Evolutionary conservation across 2,797 vertebrate genomes (phyloP).

Genomic region (Phalloptychus januarius): DNA sequence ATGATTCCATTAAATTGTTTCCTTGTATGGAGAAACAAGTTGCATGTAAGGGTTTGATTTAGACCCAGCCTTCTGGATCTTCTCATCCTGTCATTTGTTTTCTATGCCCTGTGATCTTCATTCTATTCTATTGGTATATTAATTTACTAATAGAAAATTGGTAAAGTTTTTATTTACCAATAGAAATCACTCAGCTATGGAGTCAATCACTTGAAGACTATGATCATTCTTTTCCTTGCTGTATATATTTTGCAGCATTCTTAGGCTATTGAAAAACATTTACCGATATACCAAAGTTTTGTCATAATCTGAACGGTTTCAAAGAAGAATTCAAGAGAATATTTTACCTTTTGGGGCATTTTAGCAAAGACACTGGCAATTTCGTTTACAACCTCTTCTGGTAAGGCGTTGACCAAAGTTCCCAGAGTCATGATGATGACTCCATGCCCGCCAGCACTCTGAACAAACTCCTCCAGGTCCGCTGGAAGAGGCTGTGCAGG

Average conservation of each 20-base stretch:
- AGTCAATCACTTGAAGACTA: too few species aligned
- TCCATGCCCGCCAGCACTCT: constrained; percentile 76
- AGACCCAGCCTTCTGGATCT: not conserved
- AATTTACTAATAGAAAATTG: too few species aligned
- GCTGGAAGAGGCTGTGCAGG: constrained; percentile 69
- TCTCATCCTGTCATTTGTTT: not conserved
- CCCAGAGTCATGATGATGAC: constrained; percentile 82
- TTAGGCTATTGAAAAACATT: too few species aligned
- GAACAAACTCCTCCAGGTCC: constrained; percentile 76
- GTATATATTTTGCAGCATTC: too few species aligned
- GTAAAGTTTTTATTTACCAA: too few species aligned
- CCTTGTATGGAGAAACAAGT: not conserved
- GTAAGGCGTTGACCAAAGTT: constrained; percentile 64
- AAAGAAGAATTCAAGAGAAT: constrained; percentile 52
- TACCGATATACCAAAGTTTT: not conserved
- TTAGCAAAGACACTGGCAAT: constrained; percentile 72
- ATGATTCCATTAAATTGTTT: not conserved
- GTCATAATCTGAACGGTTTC: not conserved
- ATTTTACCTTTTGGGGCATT: constrained; percentile 74
- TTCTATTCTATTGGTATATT: too few species aligned
- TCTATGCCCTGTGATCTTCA: too few species aligned
- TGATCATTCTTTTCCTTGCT: not conserved
- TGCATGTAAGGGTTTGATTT: not conserved
- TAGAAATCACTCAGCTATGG: too few species aligned
- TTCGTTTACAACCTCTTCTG: constrained; percentile 52